These are phyloP conservation scores for Serrognathus titanus DNA, from an alignment of 2,888 invertebrate genomes.

Conservation along the genomic window DNA sequence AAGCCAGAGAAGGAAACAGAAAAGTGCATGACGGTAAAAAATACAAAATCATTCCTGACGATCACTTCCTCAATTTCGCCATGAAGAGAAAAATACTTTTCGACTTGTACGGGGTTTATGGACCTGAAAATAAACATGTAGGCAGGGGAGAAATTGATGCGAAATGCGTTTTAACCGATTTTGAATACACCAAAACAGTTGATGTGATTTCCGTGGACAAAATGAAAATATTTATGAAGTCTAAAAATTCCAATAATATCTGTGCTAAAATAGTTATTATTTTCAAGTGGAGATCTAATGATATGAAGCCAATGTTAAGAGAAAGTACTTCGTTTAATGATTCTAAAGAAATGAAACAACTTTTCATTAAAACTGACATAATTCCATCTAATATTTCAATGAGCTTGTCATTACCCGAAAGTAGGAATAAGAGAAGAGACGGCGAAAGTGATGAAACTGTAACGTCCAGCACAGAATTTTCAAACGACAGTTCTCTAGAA, in stretches of 20 bases:
- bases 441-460: too few species aligned
- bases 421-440: too few species aligned
- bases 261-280: too few species aligned
- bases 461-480: too few species aligned
- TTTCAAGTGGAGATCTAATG: too few species aligned
- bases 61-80: conserved; percentile 14
- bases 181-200: neutral
- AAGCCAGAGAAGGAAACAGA: conserved; percentile 1
- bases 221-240: conserved; percentile 7
- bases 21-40: conserved; percentile 12
- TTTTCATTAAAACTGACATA: too few species aligned
- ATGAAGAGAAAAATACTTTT: conserved; percentile 8
- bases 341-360: too few species aligned
- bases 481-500: too few species aligned
- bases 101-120: conserved; percentile 12
- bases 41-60: conserved; percentile 14
- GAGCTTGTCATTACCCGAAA: too few species aligned
- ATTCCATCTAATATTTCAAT: too few species aligned
- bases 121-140: conserved; percentile 12
- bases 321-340: too few species aligned
- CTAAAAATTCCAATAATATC: neutral
- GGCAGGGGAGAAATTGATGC: conserved; percentile 17
- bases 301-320: too few species aligned
- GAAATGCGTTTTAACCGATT: conserved; percentile 8
- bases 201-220: conserved; percentile 16